Conservation (phyloP, 2,888 invertebrate species). For the Drosophila maculinotata region DNA sequence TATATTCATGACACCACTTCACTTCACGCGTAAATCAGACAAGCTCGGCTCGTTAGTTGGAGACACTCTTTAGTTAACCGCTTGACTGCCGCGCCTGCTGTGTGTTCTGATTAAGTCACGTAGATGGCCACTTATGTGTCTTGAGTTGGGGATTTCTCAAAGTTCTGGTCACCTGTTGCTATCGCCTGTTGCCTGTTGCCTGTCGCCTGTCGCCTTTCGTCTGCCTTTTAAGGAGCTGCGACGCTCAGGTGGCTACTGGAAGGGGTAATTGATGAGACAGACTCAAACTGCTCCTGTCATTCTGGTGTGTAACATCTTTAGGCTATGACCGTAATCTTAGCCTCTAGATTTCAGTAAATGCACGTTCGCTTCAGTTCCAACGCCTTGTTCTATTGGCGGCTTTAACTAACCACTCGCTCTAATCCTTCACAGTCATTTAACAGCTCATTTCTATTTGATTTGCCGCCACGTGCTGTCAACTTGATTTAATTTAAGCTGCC, state of each 20-base stretch:
- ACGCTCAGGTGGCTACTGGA: constrained; percentile 35
- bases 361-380: constrained; percentile 61
- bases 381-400: constrained; percentile 11
- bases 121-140: constrained; percentile 55
- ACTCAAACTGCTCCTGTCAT: constrained; percentile 21
- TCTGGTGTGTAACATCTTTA: constrained; percentile 30
- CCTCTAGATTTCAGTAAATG: constrained; percentile 45
- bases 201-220: constrained; percentile 1
- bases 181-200: constrained; percentile 13
- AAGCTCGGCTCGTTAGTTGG: constrained; percentile 27
- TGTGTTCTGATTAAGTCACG: constrained; percentile 69
- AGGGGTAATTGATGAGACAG: constrained; percentile 63
- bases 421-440: constrained; percentile 64
- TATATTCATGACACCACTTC: constrained; percentile 44
- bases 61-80: constrained; percentile 21
- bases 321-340: constrained; percentile 32
- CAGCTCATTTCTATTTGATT: constrained; percentile 68
- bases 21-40: constrained; percentile 15
- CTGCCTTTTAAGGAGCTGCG: constrained; percentile 43
- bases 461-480: constrained; percentile 34
- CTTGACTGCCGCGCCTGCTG: constrained; percentile 38
- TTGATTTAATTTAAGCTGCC: constrained; percentile 23
- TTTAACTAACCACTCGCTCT: constrained; percentile 40
- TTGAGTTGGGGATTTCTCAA: constrained; percentile 12
- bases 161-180: constrained; percentile 59